phyloP scores from a whole-genome alignment of 2,797 vertebrate genomes.

The Falco naumanni region DNA sequence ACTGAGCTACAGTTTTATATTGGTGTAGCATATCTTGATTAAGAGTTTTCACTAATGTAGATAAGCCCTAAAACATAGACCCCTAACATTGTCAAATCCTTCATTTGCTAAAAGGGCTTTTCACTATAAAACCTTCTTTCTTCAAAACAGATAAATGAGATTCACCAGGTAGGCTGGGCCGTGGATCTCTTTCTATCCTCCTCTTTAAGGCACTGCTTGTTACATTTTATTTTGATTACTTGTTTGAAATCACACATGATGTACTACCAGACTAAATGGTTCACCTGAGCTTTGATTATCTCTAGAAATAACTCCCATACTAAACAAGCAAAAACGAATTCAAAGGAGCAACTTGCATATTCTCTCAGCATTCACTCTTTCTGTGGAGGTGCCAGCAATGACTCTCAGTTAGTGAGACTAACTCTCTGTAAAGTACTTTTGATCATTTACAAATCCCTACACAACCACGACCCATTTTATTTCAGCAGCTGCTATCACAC shows the following conservation, averaged over 20 bases:
- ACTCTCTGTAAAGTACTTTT: constrained; percentile 19
- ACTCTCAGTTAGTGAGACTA: constrained; percentile 27
- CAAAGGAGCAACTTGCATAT: not conserved
- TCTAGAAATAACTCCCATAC: not conserved
- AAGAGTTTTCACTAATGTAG: not conserved
- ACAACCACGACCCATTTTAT: constrained; percentile 23
- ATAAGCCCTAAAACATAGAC: not conserved
- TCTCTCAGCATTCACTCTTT: not conserved
- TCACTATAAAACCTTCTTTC: not conserved
- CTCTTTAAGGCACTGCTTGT: not conserved
- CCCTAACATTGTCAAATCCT: not conserved
- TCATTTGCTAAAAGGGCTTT: not conserved
- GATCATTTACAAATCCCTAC: constrained; percentile 57
- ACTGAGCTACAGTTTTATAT: not conserved
- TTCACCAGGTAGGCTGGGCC: not conserved
- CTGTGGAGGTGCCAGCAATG: not conserved
- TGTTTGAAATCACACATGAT: not conserved
- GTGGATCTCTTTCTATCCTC: not conserved
- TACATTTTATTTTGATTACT: not conserved
- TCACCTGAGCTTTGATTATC: not conserved
- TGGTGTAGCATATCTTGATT: not conserved
- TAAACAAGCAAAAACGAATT: not conserved
- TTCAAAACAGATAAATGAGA: not conserved
- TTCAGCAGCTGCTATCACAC: constrained; percentile 19
- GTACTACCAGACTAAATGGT: not conserved